Percentiles rank a stretch among this genome's conserved stretches.
Evolutionary conservation across 2,888 invertebrate species (phyloP).

Genomic region (Cerastoderma edule): DNA sequence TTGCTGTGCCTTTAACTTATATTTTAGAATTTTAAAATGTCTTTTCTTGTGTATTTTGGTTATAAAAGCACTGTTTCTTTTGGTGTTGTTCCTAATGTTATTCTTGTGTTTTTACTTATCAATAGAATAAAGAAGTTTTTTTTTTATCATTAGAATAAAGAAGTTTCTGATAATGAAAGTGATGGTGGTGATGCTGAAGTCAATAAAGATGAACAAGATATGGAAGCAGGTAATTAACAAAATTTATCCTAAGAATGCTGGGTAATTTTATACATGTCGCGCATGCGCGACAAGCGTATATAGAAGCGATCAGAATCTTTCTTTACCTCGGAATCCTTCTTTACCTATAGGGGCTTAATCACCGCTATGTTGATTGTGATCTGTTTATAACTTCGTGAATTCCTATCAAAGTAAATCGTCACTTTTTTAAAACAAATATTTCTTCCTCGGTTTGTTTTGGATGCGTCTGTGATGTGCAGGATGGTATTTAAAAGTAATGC

Average conservation of each 20-base stretch:
- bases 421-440: too few species aligned
- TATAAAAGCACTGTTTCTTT: too few species aligned
- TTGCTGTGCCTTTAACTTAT: background rate
- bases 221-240: slow-evolving; percentile 35
- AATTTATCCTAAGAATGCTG: background rate
- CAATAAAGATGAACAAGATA: slow-evolving; percentile 61
- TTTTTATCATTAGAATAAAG: slow-evolving; percentile 14
- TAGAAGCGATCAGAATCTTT: background rate
- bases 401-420: too few species aligned
- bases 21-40: too few species aligned
- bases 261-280: background rate
- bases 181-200: slow-evolving; percentile 65
- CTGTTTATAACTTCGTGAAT: background rate
- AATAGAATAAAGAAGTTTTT: background rate
- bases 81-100: background rate
- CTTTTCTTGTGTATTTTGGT: too few species aligned
- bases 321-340: background rate
- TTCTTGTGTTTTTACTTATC: background rate
- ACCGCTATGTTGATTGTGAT: background rate
- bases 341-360: background rate
- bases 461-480: too few species aligned
- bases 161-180: slow-evolving; percentile 49
- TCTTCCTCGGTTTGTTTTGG: too few species aligned
- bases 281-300: background rate
- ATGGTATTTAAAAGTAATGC: too few species aligned